phyloP scores from a whole-genome alignment of 2,113 vertebrate species.

The Pogonocichla stellata region DNA sequence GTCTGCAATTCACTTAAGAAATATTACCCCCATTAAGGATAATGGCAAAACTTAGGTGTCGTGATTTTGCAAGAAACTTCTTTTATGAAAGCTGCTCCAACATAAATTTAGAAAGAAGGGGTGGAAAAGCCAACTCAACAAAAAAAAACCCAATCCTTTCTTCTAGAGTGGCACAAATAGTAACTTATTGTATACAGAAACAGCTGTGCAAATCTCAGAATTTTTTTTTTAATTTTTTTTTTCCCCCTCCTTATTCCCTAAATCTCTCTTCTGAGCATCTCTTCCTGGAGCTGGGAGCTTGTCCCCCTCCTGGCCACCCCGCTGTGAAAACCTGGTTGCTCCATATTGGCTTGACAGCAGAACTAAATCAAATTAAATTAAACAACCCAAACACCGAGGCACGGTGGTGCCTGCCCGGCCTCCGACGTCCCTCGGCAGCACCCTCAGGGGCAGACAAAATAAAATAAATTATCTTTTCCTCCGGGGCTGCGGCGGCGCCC shows the following conservation, averaged over 20 bases:
- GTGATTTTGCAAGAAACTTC: neutral
- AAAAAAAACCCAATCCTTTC: neutral
- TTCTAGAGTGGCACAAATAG: neutral
- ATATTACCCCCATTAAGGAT: neutral
- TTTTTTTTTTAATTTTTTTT: too few species aligned
- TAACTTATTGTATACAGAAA: neutral
- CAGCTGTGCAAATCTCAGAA: neutral
- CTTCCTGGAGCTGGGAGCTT: neutral
- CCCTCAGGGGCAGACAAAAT: neutral
- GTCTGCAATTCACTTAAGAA: neutral
- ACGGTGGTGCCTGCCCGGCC: neutral
- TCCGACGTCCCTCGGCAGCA: neutral
- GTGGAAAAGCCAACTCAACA: neutral
- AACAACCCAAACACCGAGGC: neutral
- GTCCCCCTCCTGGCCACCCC: neutral
- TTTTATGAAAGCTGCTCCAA: neutral
- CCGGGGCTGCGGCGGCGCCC: neutral
- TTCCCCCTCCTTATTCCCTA: neutral
- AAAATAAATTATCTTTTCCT: neutral
- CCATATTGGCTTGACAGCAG: neutral
- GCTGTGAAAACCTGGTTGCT: neutral
- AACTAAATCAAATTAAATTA: slow-evolving; percentile 30
- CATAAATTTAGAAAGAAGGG: neutral
- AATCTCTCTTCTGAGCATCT: neutral
- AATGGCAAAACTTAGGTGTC: neutral